phyloP scores from a whole-genome alignment of 2,113 vertebrate species.

The Formicarius rufipectus region DNA sequence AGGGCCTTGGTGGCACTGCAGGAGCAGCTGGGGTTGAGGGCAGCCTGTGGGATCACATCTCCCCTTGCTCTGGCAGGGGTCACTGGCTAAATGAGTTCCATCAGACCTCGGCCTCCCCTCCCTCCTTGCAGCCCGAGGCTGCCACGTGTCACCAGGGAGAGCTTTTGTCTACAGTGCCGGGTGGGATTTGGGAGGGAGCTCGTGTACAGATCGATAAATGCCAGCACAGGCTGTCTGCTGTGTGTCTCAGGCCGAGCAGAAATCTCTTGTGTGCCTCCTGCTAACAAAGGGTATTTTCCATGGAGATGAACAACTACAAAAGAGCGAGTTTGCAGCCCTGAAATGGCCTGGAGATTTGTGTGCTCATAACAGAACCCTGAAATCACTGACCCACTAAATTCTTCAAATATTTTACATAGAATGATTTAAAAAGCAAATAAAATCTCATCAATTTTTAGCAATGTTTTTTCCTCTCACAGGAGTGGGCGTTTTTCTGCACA shows the following conservation, averaged over 20 bases:
- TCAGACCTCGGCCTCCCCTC: not conserved
- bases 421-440: not conserved
- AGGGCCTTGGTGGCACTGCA: not conserved
- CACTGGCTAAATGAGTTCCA: not conserved
- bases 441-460: not conserved
- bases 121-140: not conserved
- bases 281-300: not conserved
- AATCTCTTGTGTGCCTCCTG: not conserved
- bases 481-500: not conserved
- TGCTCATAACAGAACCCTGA: not conserved
- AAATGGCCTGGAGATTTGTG: not conserved
- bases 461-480: not conserved
- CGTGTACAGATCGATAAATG: not conserved
- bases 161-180: not conserved
- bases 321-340: not conserved
- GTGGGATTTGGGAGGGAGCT: not conserved
- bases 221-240: not conserved
- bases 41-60: not conserved
- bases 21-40: not conserved
- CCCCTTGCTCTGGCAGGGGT: not conserved
- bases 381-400: not conserved
- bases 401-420: not conserved
- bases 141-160: not conserved
- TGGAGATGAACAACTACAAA: conserved; percentile 15
- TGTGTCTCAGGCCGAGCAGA: not conserved